Percentiles rank a stretch among this genome's conserved stretches.
Evolutionary conservation across 2,888 invertebrate species (phyloP).

Genomic region (Gymnosoma rotundatum): DNA sequence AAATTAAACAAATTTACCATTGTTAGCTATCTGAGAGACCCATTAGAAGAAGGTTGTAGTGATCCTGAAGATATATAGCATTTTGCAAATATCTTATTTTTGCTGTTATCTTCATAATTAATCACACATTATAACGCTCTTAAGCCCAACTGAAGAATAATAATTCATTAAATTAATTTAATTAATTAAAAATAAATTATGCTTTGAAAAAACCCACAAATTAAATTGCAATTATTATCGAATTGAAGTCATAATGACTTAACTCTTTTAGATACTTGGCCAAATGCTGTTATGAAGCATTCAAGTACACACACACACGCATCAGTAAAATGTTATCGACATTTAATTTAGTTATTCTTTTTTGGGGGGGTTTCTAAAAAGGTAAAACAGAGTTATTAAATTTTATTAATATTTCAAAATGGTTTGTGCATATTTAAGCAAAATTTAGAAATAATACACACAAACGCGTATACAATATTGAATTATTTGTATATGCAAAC

Average conservation of each 20-base stretch:
- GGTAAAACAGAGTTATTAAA: constrained; percentile 32
- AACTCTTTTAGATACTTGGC: constrained; percentile 17
- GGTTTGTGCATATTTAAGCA: constrained; percentile 34
- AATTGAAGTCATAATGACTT: not conserved
- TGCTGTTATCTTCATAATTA: too few relatives aligned
- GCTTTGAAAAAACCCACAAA: not conserved
- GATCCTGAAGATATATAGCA: too few relatives aligned
- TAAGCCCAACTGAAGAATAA: too few relatives aligned
- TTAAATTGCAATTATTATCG: too few relatives aligned
- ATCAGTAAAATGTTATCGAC: constrained; percentile 8
- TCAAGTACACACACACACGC: not conserved
- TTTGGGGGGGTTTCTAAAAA: constrained; percentile 2
- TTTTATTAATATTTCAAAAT: constrained; percentile 25
- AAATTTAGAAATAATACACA: constrained; percentile 24
- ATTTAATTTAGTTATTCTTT: not conserved
- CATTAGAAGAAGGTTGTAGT: too few relatives aligned
- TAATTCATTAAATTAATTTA: too few relatives aligned
- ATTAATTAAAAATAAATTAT: too few relatives aligned
- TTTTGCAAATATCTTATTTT: too few relatives aligned
- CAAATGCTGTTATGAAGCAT: not conserved
- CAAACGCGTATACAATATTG: constrained; percentile 2
- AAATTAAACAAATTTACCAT: too few relatives aligned
- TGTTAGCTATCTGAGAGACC: too few relatives aligned
- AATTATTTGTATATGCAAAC: not conserved
- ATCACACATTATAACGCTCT: too few relatives aligned